Evolutionary conservation across 2,888 invertebrate genomes (phyloP), one percentile per base, ranked within the genome.

Genomic region (Drosophila paranaensis): DNA sequence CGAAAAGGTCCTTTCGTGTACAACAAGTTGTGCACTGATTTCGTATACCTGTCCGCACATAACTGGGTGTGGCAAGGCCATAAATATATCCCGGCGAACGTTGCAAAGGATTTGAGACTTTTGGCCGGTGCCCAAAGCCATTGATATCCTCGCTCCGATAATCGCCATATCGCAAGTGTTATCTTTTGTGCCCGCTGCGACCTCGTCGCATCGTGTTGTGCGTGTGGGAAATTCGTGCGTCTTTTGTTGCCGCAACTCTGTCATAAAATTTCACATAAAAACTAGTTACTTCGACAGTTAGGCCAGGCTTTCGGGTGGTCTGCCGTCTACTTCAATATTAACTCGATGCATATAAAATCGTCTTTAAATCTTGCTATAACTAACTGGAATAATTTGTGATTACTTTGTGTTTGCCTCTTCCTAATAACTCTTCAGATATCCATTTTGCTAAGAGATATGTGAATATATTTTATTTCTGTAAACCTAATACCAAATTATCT

Each of bases 181-280:
- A 75, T 75, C 75, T 79, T 45, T 50, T 63, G 62, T 63, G 5
- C 30, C 61, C 9, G 11, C 25, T 53, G 25, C 11, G 39, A 20
- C 14, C 35, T 43, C 37, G 50, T 35, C n/a, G 8, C 2, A 8
- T 1, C 37, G 30, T 20, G 42, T 53, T 13, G 51, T 64, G 68
- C 50, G 71, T 68, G 81, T 79, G 86, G 81, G 79, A 77, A 78
- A 71, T 56, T 79, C 69, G 48, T 63, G 48, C 70, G 46, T 62
- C 81, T 74, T 78, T 73, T 80, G 75, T 81, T 71, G 70, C 64
- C 70, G 63, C 64, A 81, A 81, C 71, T 73, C 48, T 73, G 78
- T 73, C 81, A 73, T 81, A 74, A 81, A 81, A 81, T 69, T 65
- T 78, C 78, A 64, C 78, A 71, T 81, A 67, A 80, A 75, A 67